Evolutionary conservation across 2,888 invertebrate species (phyloP).

Genomic region (Bombylius major): DNA sequence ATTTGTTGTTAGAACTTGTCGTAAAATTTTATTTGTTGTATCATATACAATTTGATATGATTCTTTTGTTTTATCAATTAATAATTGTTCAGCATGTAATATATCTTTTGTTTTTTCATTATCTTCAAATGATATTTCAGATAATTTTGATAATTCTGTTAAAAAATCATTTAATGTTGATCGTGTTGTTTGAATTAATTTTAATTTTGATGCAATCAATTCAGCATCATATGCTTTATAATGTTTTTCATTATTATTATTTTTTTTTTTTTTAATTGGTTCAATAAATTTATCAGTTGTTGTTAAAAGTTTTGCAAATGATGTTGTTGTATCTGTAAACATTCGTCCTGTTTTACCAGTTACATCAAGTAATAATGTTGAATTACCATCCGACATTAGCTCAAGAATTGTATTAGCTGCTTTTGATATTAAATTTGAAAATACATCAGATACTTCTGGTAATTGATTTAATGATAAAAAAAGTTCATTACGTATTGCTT

Average conservation of each 20-base stretch:
- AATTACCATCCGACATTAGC: conserved; percentile 2
- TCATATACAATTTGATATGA: conserved; percentile 5
- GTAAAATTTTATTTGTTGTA: not conserved
- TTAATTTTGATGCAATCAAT: conserved; percentile 1
- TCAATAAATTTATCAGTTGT: conserved; percentile 3
- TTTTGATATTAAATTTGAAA: not conserved
- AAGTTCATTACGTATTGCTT: not conserved
- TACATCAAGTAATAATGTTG: not conserved
- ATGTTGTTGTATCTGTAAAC: conserved; percentile 1
- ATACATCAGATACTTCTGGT: not conserved
- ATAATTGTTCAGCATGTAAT: conserved; percentile 1
- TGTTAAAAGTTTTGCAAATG: conserved; percentile 2
- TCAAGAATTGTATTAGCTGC: not conserved
- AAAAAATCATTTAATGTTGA: conserved; percentile 3
- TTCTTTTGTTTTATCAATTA: conserved; percentile 6
- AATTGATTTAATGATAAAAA: not conserved
- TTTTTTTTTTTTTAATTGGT: not conserved
- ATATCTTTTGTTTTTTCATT: not conserved
- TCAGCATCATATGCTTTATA: conserved; percentile 3
- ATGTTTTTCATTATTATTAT: not conserved
- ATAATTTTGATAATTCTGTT: not conserved
- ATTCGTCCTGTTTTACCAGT: not conserved
- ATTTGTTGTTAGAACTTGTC: not conserved
- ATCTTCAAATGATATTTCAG: not conserved
- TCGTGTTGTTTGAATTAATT: conserved; percentile 4